Conservation (phyloP, 2,113 vertebrate species). For the Budorcas taxicolor region DNA sequence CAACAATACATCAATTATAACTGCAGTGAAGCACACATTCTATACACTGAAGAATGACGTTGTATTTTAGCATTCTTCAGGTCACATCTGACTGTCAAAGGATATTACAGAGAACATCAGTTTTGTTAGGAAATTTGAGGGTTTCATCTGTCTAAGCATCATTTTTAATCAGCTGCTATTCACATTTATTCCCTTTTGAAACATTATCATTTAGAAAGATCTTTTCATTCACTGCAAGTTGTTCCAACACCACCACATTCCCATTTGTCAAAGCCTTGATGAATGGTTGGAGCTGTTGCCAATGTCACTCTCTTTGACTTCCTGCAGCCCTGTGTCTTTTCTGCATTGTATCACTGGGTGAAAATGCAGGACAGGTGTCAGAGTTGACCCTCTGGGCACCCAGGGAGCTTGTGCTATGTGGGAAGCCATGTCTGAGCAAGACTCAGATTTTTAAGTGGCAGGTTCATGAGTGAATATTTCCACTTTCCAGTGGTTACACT, state of each 20-base stretch:
- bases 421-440: background rate
- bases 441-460: background rate
- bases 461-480: background rate
- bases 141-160: background rate
- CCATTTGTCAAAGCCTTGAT: background rate
- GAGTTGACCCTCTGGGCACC: background rate
- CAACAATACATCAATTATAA: background rate
- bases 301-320: background rate
- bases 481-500: background rate
- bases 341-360: background rate
- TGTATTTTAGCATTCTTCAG: background rate
- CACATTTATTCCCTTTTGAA: background rate
- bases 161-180: background rate
- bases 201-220: background rate
- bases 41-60: no score
- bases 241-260: background rate
- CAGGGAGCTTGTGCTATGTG: background rate
- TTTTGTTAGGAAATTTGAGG: background rate
- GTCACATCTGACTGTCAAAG: background rate
- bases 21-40: background rate
- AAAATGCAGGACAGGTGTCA: background rate
- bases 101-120: background rate
- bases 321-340: background rate
- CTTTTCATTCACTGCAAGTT: background rate
- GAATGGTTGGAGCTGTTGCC: no score